A percentile compares a stretch with the other conserved stretches of the same genome.
phyloP scores from a whole-genome alignment of 2,113 vertebrate species.

The Rhegmatorhina hoffmannsi region DNA sequence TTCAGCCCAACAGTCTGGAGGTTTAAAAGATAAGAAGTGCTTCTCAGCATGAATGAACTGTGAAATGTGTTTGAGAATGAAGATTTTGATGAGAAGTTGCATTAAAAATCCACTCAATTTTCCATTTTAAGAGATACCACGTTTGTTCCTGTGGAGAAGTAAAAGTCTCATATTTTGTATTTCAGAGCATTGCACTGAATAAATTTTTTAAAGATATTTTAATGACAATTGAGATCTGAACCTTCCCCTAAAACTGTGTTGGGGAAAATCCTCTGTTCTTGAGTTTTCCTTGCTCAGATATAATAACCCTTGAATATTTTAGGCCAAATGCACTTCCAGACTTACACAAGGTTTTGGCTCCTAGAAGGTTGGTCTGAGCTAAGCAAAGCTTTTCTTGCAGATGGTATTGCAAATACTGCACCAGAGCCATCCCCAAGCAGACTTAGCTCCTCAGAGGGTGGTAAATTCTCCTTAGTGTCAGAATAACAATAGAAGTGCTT shows the following conservation, averaged over 20 bases:
- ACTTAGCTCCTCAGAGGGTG: accelerated
- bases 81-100: neutral
- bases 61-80: slow-evolving; percentile 1
- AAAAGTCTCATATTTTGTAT: neutral
- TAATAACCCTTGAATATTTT: neutral
- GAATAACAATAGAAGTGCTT: neutral
- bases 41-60: neutral
- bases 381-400: neutral
- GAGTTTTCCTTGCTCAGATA: neutral
- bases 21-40: neutral
- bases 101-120: neutral
- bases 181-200: neutral
- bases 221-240: neutral
- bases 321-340: neutral
- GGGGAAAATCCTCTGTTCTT: neutral
- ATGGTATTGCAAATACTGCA: neutral
- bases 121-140: neutral
- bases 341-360: neutral
- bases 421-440: neutral
- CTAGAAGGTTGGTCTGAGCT: neutral
- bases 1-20: neutral
- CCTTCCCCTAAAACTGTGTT: accelerated
- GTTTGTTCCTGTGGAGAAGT: neutral
- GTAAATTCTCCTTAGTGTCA: neutral
- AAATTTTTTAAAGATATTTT: neutral